These are phyloP conservation scores for Dendropsophus ebraccatus DNA, from an alignment of 2,113 vertebrate genomes.

Conservation along the genomic window DNA sequence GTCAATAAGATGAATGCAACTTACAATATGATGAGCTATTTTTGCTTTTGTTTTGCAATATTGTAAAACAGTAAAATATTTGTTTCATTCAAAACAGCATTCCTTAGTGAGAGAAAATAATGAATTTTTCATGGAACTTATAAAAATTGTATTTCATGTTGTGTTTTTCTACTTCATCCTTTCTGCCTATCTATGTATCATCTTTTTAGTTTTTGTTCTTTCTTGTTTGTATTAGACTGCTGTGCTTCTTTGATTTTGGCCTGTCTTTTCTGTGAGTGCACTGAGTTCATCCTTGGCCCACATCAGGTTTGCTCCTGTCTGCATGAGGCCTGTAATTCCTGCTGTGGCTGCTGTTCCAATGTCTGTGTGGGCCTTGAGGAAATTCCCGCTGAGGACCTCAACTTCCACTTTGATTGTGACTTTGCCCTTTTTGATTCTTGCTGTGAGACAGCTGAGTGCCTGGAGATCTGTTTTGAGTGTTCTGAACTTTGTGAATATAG, in stretches of 20 bases:
- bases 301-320: constrained; percentile 61
- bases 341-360: constrained; percentile 69
- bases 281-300: constrained; percentile 60
- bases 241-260: constrained; percentile 71
- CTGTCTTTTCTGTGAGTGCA: constrained; percentile 66
- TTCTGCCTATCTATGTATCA: neutral
- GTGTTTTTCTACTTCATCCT: constrained; percentile 7
- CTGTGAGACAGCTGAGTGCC: constrained; percentile 71
- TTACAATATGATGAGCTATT: neutral
- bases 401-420: constrained; percentile 73
- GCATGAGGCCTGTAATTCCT: constrained; percentile 65
- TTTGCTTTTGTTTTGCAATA: neutral
- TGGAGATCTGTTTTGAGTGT: constrained; percentile 75
- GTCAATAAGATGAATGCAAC: neutral
- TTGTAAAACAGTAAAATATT: constrained; percentile 2
- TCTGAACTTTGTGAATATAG: constrained; percentile 70
- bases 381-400: constrained; percentile 69
- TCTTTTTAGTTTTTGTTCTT: constrained; percentile 31
- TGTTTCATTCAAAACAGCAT: constrained; percentile 4
- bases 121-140: constrained; percentile 20
- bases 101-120: constrained; percentile 1
- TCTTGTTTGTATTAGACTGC: constrained; percentile 63
- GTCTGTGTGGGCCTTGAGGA: constrained; percentile 64
- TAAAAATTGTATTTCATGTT: constrained; percentile 19
- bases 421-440: constrained; percentile 73